A percentile compares a stretch with the other conserved stretches of the same genome.
These are phyloP conservation scores for Apamea crenata DNA, from an alignment of 2,888 invertebrate genomes.

Conservation along the genomic window DNA sequence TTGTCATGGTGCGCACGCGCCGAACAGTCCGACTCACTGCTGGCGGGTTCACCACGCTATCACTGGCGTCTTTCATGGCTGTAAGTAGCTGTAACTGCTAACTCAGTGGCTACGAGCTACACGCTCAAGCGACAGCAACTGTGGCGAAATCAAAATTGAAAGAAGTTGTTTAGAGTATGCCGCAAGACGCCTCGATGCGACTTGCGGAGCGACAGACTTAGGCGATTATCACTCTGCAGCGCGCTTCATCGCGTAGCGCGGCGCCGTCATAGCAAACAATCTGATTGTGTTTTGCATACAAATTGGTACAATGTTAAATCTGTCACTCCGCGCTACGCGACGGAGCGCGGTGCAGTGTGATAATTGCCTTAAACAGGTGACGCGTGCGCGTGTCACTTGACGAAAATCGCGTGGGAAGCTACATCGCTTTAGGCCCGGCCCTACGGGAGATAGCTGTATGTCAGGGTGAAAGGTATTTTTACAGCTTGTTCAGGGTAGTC, in stretches of 20 bases:
- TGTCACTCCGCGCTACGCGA: no score
- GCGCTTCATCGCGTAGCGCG: no score
- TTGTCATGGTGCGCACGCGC: constrained; percentile 84
- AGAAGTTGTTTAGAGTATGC: not conserved
- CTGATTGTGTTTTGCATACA: no score
- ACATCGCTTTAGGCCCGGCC: not conserved
- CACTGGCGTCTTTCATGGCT: constrained; percentile 88
- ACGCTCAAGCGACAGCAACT: not conserved
- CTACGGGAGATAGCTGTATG: not conserved
- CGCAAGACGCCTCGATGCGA: not conserved
- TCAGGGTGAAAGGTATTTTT: not conserved
- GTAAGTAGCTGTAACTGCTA: constrained; percentile 74
- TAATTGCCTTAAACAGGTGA: not conserved
- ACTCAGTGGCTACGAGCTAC: not conserved
- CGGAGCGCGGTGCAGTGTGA: no score
- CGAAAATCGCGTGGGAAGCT: not conserved
- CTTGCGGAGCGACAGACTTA: not conserved
- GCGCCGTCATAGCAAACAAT: no score
- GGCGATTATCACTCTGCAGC: no score
- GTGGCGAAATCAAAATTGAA: not conserved
- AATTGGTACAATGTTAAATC: no score
- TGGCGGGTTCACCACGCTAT: constrained; percentile 88
- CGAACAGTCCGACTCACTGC: constrained; percentile 84
- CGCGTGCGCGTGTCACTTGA: not conserved
- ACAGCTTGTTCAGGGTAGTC: not conserved